Evolutionary conservation across 2,888 invertebrate species (phyloP).

Genomic region (Troides aeacus): DNA sequence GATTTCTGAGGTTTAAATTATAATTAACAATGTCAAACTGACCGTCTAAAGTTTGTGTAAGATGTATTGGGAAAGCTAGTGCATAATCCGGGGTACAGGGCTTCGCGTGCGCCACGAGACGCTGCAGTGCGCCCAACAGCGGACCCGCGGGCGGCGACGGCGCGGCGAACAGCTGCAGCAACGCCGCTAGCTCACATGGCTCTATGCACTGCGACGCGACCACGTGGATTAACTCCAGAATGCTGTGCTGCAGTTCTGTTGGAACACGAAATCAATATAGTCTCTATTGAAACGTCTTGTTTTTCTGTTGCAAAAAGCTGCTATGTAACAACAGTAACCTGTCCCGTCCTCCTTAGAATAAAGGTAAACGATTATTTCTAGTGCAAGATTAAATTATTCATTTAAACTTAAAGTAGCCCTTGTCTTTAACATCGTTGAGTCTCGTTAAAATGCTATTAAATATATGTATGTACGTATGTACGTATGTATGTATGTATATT

Average conservation of each 20-base stretch:
- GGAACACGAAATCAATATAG: too few species aligned
- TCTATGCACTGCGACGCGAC: slow-evolving; percentile 77
- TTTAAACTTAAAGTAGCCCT: too few species aligned
- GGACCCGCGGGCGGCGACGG: slow-evolving; percentile 76
- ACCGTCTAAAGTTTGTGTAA: slow-evolving; percentile 3
- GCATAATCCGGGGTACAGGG: slow-evolving; percentile 78
- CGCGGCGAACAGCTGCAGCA: slow-evolving; percentile 81
- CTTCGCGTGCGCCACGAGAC: slow-evolving; percentile 58
- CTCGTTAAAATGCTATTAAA: too few species aligned
- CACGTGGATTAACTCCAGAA: slow-evolving; percentile 81
- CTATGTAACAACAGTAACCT: too few species aligned
- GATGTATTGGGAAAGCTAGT: slow-evolving; percentile 73
- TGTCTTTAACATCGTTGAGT: too few species aligned
- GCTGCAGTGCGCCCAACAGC: slow-evolving; percentile 65
- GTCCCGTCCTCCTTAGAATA: too few species aligned
- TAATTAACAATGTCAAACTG: neutral
- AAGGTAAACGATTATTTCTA: too few species aligned
- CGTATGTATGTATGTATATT: too few species aligned
- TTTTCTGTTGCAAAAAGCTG: too few species aligned
- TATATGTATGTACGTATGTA: too few species aligned
- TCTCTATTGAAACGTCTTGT: neutral
- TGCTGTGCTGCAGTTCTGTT: slow-evolving; percentile 82
- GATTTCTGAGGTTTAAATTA: neutral
- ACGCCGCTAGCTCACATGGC: slow-evolving; percentile 76
- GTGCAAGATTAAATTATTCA: too few species aligned